Conservation (phyloP, 1,140 invertebrate species). For the Zophobas atratus region DNA sequence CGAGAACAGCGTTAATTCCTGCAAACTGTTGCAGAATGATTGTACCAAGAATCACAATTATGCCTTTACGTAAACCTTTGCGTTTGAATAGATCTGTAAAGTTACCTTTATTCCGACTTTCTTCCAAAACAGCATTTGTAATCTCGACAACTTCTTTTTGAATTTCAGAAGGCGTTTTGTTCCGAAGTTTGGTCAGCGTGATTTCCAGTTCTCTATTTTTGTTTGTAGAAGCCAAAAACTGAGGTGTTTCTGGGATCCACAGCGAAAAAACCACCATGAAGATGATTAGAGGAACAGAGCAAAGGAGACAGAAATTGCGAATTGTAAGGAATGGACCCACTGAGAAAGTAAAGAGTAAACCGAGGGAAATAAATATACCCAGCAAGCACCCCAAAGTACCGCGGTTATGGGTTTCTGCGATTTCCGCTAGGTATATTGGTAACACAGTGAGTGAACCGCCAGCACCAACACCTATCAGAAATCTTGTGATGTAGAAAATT, state of each 20-base stretch:
- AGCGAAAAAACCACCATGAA: conserved; percentile 70
- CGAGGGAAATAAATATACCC: conserved; percentile 26
- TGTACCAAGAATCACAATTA: conserved; percentile 79
- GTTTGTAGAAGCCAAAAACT: conserved; percentile 74
- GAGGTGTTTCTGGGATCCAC: conserved; percentile 81
- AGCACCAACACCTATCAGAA: conserved; percentile 76
- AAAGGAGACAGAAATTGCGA: conserved; percentile 68
- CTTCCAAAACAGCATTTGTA: conserved; percentile 55
- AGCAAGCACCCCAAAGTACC: conserved; percentile 67
- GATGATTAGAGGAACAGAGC: conserved; percentile 68
- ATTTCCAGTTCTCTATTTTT: conserved; percentile 73
- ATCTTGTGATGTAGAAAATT: conserved; percentile 70
- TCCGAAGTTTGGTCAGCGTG: conserved; percentile 76
- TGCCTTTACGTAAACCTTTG: conserved; percentile 71
- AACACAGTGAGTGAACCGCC: conserved; percentile 76
- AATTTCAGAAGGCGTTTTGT: conserved; percentile 55
- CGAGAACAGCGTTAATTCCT: conserved; percentile 87
- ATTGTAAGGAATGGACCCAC: conserved; percentile 42
- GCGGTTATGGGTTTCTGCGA: conserved; percentile 77
- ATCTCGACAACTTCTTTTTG: conserved; percentile 71
- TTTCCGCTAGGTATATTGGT: conserved; percentile 77
- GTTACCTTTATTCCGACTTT: conserved; percentile 62
- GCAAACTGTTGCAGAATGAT: conserved; percentile 83
- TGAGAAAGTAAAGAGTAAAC: conserved; percentile 43
- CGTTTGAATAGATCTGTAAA: conserved; percentile 70